phyloP scores from a whole-genome alignment of 2,797 vertebrate species.

The Lutjanus argentimaculatus region DNA sequence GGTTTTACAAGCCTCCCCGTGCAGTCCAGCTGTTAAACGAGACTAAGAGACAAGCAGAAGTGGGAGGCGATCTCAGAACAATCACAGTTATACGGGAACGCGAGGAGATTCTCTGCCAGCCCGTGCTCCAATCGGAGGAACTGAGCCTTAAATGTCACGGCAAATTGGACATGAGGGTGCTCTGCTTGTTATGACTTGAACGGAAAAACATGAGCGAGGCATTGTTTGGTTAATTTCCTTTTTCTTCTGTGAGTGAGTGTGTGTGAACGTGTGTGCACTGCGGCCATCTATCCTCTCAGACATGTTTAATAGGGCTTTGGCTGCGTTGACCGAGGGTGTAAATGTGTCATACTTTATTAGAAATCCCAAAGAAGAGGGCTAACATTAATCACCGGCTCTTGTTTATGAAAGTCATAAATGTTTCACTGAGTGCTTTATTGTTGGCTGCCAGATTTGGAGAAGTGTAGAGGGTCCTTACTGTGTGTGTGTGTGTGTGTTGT shows the following conservation, averaged over 20 bases:
- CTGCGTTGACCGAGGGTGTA: constrained; percentile 86
- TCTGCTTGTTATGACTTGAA: constrained; percentile 58
- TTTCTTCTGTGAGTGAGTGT: constrained; percentile 21
- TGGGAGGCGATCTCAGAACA: constrained; percentile 60
- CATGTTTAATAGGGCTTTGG: constrained; percentile 85
- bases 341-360: constrained; percentile 91
- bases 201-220: constrained; percentile 57
- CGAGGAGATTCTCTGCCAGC: constrained; percentile 16
- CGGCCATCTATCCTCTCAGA: constrained; percentile 82
- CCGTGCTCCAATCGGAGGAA: constrained; percentile 37
- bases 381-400: constrained; percentile 89
- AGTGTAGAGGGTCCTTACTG: constrained; percentile 65
- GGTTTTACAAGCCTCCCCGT: constrained; percentile 68
- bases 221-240: constrained; percentile 79
- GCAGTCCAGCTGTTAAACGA: constrained; percentile 72
- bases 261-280: constrained; percentile 23
- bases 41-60: constrained; percentile 60
- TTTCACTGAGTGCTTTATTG: constrained; percentile 89
- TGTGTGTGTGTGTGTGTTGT: constrained; percentile 46
- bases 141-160: constrained; percentile 57
- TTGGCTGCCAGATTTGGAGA: constrained; percentile 81
- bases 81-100: constrained; percentile 55
- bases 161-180: constrained; percentile 56
- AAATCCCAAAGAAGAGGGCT: constrained; percentile 88
- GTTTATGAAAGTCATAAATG: constrained; percentile 91